Percentiles rank a stretch among this genome's conserved stretches.
Conservation (phyloP, 1,140 invertebrate species). For the Microplitis demolitor region DNA sequence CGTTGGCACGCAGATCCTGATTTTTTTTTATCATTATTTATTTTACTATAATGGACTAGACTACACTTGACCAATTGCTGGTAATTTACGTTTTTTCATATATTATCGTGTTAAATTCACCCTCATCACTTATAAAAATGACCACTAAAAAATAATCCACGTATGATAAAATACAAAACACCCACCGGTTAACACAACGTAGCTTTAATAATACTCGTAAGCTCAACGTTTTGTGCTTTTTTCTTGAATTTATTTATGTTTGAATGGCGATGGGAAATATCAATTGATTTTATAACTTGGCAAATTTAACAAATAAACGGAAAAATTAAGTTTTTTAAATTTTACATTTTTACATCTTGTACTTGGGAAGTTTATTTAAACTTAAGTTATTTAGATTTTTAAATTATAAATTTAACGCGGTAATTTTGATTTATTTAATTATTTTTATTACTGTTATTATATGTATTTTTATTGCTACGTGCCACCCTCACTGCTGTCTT, state of each 20-base stretch:
- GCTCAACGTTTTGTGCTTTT: not conserved
- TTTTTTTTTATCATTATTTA: not conserved
- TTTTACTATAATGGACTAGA: not conserved
- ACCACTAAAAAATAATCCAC: no score
- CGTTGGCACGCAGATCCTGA: not conserved
- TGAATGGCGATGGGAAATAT: not conserved
- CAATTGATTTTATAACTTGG: not conserved
- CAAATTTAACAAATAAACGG: not conserved
- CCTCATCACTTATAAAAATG: no score
- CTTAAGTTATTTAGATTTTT: not conserved
- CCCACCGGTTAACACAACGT: not conserved
- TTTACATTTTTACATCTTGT: not conserved
- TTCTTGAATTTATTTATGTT: not conserved
- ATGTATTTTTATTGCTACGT: not conserved
- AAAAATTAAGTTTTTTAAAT: not conserved
- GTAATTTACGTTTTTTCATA: not conserved
- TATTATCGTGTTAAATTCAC: not conserved
- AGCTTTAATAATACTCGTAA: not conserved
- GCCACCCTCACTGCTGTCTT: not conserved
- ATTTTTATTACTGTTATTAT: not conserved
- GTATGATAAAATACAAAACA: not conserved
- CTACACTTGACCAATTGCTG: not conserved
- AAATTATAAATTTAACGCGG: not conserved
- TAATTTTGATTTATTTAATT: not conserved
- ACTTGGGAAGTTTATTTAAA: not conserved